phyloP scores from a whole-genome alignment of 37 sponge, comb jelly and placozoan species.

The Corticium candelabrum region DNA sequence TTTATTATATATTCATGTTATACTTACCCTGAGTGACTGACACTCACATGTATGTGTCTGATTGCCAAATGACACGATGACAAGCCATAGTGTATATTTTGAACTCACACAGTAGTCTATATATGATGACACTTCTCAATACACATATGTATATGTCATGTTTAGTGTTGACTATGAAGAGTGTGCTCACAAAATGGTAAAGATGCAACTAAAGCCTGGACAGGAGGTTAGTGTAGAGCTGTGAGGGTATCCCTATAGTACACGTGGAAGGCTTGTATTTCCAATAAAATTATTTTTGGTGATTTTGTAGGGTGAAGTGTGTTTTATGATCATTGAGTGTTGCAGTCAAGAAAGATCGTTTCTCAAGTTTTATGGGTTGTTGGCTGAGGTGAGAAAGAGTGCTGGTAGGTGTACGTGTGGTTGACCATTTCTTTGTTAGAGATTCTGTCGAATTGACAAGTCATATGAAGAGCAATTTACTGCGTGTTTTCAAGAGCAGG shows the following conservation, averaged over 20 bases:
- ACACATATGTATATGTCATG: too few relatives aligned
- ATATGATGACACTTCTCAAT: too few relatives aligned
- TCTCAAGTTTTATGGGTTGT: slow-evolving; percentile 71
- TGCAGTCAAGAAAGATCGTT: slow-evolving; percentile 86
- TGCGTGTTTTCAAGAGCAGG: slow-evolving; percentile 68
- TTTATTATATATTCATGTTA: too few relatives aligned
- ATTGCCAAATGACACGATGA: too few relatives aligned
- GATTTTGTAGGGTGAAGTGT: slow-evolving; percentile 44
- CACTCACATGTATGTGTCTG: too few relatives aligned
- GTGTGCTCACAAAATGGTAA: slow-evolving; percentile 91
- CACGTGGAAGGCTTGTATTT: too few relatives aligned
- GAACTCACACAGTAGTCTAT: too few relatives aligned
- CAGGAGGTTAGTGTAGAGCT: slow-evolving; percentile 73
- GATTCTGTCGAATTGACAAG: slow-evolving; percentile 79
- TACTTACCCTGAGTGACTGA: too few relatives aligned
- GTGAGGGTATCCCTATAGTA: too few relatives aligned
- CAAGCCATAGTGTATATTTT: too few relatives aligned
- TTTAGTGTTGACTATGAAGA: slow-evolving; percentile 92
- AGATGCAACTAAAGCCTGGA: slow-evolving; percentile 61
- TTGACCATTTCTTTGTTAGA: slow-evolving; percentile 22
- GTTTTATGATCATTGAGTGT: slow-evolving; percentile 80
- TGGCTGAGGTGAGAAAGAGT: slow-evolving; percentile 42
- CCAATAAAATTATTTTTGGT: too few relatives aligned
- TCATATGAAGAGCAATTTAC: slow-evolving; percentile 78
- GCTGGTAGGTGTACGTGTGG: not conserved